A percentile compares a stretch with the other conserved stretches of the same genome.
Evolutionary conservation across 2,888 invertebrate genomes (phyloP).

Genomic region (Linnaemya vulpina): DNA sequence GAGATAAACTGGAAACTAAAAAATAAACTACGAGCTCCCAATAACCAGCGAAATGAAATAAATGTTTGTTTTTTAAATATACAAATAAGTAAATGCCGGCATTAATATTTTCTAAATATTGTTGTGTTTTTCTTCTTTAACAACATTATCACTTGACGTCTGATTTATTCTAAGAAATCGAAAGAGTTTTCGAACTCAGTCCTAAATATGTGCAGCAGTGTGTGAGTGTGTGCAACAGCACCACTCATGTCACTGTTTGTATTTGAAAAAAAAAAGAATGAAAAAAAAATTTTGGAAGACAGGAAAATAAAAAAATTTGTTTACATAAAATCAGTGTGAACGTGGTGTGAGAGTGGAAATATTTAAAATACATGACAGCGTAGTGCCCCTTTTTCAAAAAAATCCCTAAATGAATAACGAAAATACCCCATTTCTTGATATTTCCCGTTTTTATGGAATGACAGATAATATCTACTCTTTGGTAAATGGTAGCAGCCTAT

Average conservation of each 20-base stretch:
- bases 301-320: conserved; percentile 19
- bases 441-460: no score
- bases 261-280: neutral
- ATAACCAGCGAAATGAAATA: conserved; percentile 10
- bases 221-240: neutral
- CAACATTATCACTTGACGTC: conserved; percentile 34
- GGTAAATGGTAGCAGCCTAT: no score
- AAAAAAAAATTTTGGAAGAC: conserved; percentile 28
- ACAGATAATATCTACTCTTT: no score
- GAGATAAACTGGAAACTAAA: conserved; percentile 13
- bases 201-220: neutral
- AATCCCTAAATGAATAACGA: no score
- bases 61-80: neutral
- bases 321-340: neutral
- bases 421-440: no score
- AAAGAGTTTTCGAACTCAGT: conserved; percentile 51
- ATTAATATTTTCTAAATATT: conserved; percentile 24
- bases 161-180: conserved; percentile 51
- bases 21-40: neutral
- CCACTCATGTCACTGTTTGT: neutral
- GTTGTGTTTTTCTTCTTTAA: conserved; percentile 2
- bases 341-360: neutral
- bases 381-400: no score
- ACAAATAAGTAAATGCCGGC: conserved; percentile 1
- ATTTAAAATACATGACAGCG: no score